A percentile compares a stretch with the other conserved stretches of the same genome.
These are phyloP conservation scores for human (Homo sapiens) DNA, from an alignment of 2,113 vertebrate genomes.

Conservation along the genomic window GRCh38 chrX:119805001-119805500, in stretches of 20 bases:
- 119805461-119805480: slow-evolving; percentile 53
- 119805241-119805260: slow-evolving; percentile 19
- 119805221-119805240: neutral
- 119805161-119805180: neutral
- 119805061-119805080: no score
- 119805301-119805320: slow-evolving; percentile 34
- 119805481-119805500: neutral
- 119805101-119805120: no score
- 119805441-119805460: slow-evolving; percentile 52
- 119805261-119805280: slow-evolving; percentile 38
- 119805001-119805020: no score
- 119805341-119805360: slow-evolving; percentile 78
- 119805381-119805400: slow-evolving; percentile 71
- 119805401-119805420: slow-evolving; percentile 73
- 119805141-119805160: neutral
- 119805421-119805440: slow-evolving; percentile 69
- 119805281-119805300: slow-evolving; percentile 55
- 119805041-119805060: no score
- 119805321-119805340: slow-evolving; percentile 79
- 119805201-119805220: neutral
- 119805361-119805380: slow-evolving; percentile 77
- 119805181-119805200: neutral
- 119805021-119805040: no score
- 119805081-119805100: no score
- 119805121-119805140: neutral